A percentile compares a stretch with the other conserved stretches of the same genome.
Conservation (phyloP, 2,888 invertebrate species). For the Eumerus sabulonum region DNA sequence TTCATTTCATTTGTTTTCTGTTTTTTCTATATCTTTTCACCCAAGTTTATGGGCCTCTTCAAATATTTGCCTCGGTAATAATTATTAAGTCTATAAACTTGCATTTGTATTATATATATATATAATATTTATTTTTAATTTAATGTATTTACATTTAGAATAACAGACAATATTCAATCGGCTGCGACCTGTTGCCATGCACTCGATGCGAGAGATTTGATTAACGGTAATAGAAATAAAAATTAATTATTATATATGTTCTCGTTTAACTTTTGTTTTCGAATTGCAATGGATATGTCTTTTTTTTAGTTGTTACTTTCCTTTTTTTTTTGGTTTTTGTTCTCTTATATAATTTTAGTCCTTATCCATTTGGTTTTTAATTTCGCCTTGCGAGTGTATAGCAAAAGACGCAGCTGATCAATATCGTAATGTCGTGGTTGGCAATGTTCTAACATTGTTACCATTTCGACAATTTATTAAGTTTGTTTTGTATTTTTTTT, state of each 20-base stretch:
- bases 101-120: constrained; percentile 54
- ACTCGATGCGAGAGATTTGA: constrained; percentile 29
- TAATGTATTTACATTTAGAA: constrained; percentile 72
- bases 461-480: constrained; percentile 57
- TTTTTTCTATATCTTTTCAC: constrained; percentile 31
- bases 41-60: constrained; percentile 43
- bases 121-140: constrained; percentile 40
- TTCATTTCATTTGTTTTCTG: constrained; percentile 62
- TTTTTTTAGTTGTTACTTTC: no score
- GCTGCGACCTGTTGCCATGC: constrained; percentile 56
- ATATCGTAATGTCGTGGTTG: constrained; percentile 64
- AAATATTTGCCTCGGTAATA: constrained; percentile 39
- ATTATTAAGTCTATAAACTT: constrained; percentile 66
- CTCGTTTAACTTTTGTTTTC: constrained; percentile 43
- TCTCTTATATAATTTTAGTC: constrained; percentile 53
- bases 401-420: constrained; percentile 47
- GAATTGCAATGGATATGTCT: constrained; percentile 69
- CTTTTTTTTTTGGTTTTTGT: constrained; percentile 14
- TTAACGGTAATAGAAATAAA: constrained; percentile 55
- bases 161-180: constrained; percentile 74
- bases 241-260: constrained; percentile 48
- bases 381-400: constrained; percentile 38
- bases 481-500: constrained; percentile 11
- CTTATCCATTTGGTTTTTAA: constrained; percentile 55
- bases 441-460: constrained; percentile 54